phyloP scores from a whole-genome alignment of 2,113 vertebrate species.

The Seriola quinqueradiata region DNA sequence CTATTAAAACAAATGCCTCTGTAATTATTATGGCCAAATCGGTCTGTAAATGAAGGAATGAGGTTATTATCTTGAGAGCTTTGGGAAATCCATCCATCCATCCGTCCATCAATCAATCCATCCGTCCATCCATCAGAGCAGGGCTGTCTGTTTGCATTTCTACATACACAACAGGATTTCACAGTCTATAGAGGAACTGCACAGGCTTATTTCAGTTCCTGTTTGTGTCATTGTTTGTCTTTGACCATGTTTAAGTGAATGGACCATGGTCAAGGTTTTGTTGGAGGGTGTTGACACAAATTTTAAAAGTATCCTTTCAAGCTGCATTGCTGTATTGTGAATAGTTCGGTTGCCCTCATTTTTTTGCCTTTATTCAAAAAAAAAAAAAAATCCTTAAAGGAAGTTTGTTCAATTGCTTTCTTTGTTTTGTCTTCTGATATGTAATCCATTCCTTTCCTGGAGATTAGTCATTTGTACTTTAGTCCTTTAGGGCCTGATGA shows the following conservation, averaged over 20 bases:
- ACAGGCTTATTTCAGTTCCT: too few species aligned
- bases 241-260: not conserved
- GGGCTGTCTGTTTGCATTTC: too few species aligned
- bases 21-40: not conserved
- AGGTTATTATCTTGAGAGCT: not conserved
- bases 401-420: conserved; percentile 21
- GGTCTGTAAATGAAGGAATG: not conserved
- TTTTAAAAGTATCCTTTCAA: not conserved
- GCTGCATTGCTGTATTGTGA: not conserved
- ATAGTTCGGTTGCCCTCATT: not conserved
- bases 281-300: not conserved
- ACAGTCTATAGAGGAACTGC: too few species aligned
- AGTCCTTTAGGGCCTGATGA: conserved; percentile 30
- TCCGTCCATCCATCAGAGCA: too few species aligned
- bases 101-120: too few species aligned
- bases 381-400: not conserved
- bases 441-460: conserved; percentile 7
- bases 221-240: too few species aligned
- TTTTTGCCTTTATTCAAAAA: conserved; percentile 13
- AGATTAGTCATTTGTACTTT: conserved; percentile 45
- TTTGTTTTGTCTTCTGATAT: conserved; percentile 20
- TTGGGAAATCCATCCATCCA: not conserved
- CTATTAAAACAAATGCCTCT: not conserved
- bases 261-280: not conserved
- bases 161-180: too few species aligned